These are phyloP conservation scores for Solenodon paradoxus DNA, from an alignment of 2,113 vertebrate genomes.

Conservation along the genomic window DNA sequence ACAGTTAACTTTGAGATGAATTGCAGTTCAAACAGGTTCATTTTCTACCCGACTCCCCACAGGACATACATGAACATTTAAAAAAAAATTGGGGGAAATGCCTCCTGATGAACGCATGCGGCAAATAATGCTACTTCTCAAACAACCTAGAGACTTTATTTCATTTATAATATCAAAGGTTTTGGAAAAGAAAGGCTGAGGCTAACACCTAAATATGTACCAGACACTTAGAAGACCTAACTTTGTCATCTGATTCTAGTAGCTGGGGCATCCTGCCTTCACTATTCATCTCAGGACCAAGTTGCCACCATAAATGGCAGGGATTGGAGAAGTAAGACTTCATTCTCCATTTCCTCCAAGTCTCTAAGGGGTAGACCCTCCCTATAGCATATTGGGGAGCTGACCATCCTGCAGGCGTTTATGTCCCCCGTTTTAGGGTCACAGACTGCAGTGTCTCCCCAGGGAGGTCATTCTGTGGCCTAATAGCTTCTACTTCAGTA, in stretches of 20 bases:
- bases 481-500: conserved; percentile 68
- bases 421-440: conserved; percentile 63
- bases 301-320: conserved; percentile 24
- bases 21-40: conserved; percentile 69
- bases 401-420: conserved; percentile 54
- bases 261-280: background rate
- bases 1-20: conserved; percentile 70
- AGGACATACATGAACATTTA: conserved; percentile 51
- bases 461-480: conserved; percentile 61
- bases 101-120: conserved; percentile 55
- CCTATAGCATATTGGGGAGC: conserved; percentile 41
- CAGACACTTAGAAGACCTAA: conserved; percentile 49
- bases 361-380: conserved; percentile 2
- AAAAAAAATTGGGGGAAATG: conserved; percentile 47
- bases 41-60: conserved; percentile 66
- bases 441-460: conserved; percentile 52
- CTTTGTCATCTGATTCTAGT: conserved; percentile 13
- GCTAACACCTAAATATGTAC: conserved; percentile 41
- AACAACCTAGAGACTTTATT: conserved; percentile 63
- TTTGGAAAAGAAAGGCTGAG: conserved; percentile 49
- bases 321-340: conserved; percentile 4
- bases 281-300: conserved; percentile 42
- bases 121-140: conserved; percentile 59
- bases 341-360: background rate
- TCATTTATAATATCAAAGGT: conserved; percentile 62